These are phyloP conservation scores for Tinea semifulvella DNA, from an alignment of 2,888 invertebrate species.

Conservation along the genomic window DNA sequence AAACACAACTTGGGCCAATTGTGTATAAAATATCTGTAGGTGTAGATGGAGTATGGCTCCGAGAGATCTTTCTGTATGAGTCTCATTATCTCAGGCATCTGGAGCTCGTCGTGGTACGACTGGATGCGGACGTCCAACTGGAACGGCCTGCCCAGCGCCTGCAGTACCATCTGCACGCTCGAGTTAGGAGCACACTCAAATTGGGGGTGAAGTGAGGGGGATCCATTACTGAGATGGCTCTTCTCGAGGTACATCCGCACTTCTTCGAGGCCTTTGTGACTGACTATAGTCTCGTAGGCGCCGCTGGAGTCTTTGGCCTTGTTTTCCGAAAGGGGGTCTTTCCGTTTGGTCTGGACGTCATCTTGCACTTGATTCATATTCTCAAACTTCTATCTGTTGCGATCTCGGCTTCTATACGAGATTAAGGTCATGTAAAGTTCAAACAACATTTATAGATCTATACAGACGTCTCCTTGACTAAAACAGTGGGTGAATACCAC, in stretches of 20 bases:
- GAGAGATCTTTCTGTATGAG: slow-evolving; percentile 98
- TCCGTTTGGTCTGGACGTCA: slow-evolving; percentile 50
- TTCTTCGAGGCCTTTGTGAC: slow-evolving; percentile 30
- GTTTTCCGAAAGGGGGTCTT: slow-evolving; percentile 47
- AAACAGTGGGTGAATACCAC: slow-evolving; percentile 56
- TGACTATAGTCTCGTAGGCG: slow-evolving; percentile 42
- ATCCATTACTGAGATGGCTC: background rate
- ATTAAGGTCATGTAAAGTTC: slow-evolving; percentile 41
- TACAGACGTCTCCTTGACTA: slow-evolving; percentile 54
- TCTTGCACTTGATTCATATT: slow-evolving; percentile 56
- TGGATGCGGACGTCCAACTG: slow-evolving; percentile 49
- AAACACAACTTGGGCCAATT: slow-evolving; percentile 99
- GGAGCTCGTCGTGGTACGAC: slow-evolving; percentile 91
- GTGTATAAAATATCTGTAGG: slow-evolving; percentile 99
- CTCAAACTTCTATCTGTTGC: slow-evolving; percentile 42
- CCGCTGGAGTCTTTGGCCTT: slow-evolving; percentile 60
- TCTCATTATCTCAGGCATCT: slow-evolving; percentile 99
- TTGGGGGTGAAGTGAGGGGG: slow-evolving; percentile 22
- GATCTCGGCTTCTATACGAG: slow-evolving; percentile 54
- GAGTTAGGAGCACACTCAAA: slow-evolving; percentile 18
- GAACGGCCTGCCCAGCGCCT: too few relatives aligned
- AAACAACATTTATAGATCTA: slow-evolving; percentile 37
- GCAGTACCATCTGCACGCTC: too few relatives aligned
- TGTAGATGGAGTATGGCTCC: slow-evolving; percentile 99
- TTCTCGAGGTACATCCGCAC: too few relatives aligned